Conservation (phyloP, 2,113 vertebrate genomes). For the Vidua chalybeata region DNA sequence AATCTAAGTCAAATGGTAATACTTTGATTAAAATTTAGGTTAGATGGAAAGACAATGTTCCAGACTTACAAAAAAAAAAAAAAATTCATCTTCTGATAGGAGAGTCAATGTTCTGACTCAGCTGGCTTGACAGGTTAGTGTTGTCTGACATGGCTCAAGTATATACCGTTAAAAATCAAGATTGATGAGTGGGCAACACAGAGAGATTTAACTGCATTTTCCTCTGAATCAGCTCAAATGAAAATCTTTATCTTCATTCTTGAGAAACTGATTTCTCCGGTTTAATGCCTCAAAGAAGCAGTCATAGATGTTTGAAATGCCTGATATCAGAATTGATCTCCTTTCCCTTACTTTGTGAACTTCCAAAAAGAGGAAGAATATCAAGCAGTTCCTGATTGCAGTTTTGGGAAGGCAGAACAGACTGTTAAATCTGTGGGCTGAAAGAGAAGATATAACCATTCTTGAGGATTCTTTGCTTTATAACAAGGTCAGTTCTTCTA, state of each 20-base stretch:
- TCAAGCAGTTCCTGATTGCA: neutral
- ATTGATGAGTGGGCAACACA: neutral
- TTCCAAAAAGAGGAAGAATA: neutral
- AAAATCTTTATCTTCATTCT: neutral
- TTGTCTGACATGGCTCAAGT: neutral
- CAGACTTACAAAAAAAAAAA: neutral
- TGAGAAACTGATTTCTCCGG: neutral
- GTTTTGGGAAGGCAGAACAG: neutral
- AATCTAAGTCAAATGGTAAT: neutral
- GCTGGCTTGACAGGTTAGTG: neutral
- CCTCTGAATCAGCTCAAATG: neutral
- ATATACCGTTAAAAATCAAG: neutral
- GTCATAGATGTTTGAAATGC: neutral
- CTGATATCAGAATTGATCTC: neutral
- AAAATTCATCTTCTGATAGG: neutral
- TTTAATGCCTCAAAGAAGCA: neutral
- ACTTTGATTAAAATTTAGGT: neutral
- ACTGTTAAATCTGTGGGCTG: neutral
- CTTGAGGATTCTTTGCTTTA: neutral
- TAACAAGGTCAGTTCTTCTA: neutral
- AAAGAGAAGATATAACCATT: neutral
- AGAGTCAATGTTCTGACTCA: neutral
- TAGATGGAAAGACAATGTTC: neutral
- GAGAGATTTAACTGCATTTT: neutral
- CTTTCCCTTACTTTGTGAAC: neutral